A percentile compares a stretch with the other conserved stretches of the same genome.
These are phyloP conservation scores for Drosophila saltans DNA, from an alignment of 1,140 invertebrate genomes.

Conservation along the genomic window DNA sequence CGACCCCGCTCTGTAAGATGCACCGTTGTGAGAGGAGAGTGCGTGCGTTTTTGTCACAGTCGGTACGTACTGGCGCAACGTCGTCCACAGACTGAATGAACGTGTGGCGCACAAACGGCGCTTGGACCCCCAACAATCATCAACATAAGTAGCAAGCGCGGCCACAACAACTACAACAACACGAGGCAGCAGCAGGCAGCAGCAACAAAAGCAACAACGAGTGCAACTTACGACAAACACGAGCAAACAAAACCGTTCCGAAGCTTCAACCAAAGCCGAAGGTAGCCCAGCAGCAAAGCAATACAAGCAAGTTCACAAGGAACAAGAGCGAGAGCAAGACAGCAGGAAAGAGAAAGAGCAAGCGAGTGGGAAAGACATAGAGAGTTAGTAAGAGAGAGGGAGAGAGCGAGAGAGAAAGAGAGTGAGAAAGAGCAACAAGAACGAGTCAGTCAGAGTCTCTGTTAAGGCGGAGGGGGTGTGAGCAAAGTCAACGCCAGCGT, in stretches of 20 bases:
- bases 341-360: conserved; percentile 5
- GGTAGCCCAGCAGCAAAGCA: conserved; percentile 29
- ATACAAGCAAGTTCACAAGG: conserved; percentile 44
- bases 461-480: conserved; percentile 1
- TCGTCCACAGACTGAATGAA: conserved; percentile 77
- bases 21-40: conserved; percentile 23
- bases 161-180: conserved; percentile 45
- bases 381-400: conserved; percentile 29
- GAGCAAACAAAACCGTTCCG: conserved; percentile 67
- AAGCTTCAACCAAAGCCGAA: conserved; percentile 56
- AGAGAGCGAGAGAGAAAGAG: conserved; percentile 22
- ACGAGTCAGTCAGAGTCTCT: conserved; percentile 23
- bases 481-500: conserved; percentile 48
- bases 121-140: conserved; percentile 79
- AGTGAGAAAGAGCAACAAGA: conserved; percentile 31
- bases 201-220: conserved; percentile 20
- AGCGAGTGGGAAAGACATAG: conserved; percentile 21
- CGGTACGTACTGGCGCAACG: conserved; percentile 77
- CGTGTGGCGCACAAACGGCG: conserved; percentile 78
- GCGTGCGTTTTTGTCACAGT: conserved; percentile 31
- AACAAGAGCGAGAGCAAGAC: conserved; percentile 60
- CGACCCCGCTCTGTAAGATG: conserved; percentile 30
- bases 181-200: conserved; percentile 15
- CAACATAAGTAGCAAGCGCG: conserved; percentile 74
- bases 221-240: conserved; percentile 67